Evolutionary conservation across 2,888 invertebrate genomes (phyloP), one percentile per base, ranked within the genome.

Genomic region (Drosophila kanekoi): DNA sequence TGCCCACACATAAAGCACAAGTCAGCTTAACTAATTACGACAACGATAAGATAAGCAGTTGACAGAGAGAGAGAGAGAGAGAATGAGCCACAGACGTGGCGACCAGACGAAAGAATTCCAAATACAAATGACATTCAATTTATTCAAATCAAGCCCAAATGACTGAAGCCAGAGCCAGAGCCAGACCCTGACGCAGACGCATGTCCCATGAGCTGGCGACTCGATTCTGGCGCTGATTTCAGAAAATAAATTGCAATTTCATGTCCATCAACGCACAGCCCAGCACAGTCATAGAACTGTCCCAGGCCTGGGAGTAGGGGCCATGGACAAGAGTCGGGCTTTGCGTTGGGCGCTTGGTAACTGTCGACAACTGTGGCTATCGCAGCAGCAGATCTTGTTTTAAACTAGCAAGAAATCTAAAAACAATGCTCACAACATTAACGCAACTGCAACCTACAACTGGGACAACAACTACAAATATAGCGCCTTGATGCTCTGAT

Each of bases 121-220:
- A 79, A 86, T 79, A 87, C 89, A 87, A 87, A 87, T 87, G 87
- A 87, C 89, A 77, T 79, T 79, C 89, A 88, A 87, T 87, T 87
- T 86, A 87, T 87, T 85, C 89, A 88, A 88, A 87, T 89, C 89
- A 89, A 89, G 80, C 75, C 79, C 64, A 75, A 81, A 67, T 68
- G 77, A 64, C 67, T 69, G 56, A 54, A 61, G 63, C 38, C 41
- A 8, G 23, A 28, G 14, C 14, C 33, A 48, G 47, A 53, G 8
- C 14, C 48, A 40, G 44, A 51, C 38, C 20, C 71, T 51, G 41
- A 53, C 28, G 41, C 57, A 58, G 66, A 60, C 54, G 47, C 54
- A 63, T 75, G 68, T 79, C 72, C 76, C 76, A 38, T 61, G 69
- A 69, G 66, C 44, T 75, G 68, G 48, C 62, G 69, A 60, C 73